Evolutionary conservation across 2,888 invertebrate genomes (phyloP).

Genomic region (Pachycephus smyrnensis): DNA sequence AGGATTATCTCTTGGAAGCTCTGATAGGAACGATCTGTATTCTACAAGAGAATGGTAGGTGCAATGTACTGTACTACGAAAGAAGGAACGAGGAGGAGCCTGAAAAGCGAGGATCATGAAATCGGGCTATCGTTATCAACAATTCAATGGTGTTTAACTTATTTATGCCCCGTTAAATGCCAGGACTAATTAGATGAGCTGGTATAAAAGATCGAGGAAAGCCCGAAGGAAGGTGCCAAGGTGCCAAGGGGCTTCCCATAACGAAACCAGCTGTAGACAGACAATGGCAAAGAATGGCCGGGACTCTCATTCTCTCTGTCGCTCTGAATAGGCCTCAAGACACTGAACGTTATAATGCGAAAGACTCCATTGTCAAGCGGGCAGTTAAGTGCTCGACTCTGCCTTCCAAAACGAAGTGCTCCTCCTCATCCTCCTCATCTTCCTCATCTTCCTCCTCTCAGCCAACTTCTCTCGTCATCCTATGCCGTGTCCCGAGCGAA

Average conservation of each 20-base stretch:
- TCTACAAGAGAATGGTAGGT: too few relatives aligned
- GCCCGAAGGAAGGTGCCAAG: too few relatives aligned
- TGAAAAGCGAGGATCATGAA: too few relatives aligned
- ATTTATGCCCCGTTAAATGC: conserved; percentile 60
- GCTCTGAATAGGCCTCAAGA: conserved; percentile 63
- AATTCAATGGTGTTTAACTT: conserved; percentile 57
- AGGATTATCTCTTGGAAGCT: too few relatives aligned
- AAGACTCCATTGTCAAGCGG: conserved; percentile 62
- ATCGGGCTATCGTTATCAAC: conserved; percentile 46
- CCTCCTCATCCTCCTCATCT: conserved; percentile 30
- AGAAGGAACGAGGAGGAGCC: not conserved
- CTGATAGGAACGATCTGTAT: too few relatives aligned
- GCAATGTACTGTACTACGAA: not conserved
- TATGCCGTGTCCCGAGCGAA: too few relatives aligned
- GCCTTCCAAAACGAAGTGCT: conserved; percentile 58
- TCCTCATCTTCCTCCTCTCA: conserved; percentile 8
- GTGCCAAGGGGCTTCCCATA: conserved; percentile 48
- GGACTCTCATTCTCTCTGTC: conserved; percentile 37
- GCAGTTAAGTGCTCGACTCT: conserved; percentile 63
- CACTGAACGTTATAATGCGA: conserved; percentile 62
- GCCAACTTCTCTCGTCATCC: conserved; percentile 19
- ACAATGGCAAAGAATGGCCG: conserved; percentile 62
- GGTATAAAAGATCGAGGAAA: too few relatives aligned
- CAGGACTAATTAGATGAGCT: conserved; percentile 59
- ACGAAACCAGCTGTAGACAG: conserved; percentile 51